Conservation (phyloP, 1,140 invertebrate species). For the Chironomus striatipennis region DNA sequence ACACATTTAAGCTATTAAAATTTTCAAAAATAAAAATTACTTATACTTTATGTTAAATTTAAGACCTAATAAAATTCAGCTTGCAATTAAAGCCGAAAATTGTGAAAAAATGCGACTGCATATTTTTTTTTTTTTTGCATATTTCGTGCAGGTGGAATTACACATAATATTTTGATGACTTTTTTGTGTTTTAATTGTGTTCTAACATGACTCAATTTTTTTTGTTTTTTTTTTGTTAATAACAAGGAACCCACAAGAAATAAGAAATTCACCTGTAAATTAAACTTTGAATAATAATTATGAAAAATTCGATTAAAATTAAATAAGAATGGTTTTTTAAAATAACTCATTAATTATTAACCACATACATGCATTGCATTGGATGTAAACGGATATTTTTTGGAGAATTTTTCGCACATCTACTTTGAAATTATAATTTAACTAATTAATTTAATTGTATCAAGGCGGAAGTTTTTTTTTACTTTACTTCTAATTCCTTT, state of each 20-base stretch:
- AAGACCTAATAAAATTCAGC: not conserved
- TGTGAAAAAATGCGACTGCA: not conserved
- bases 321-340: not conserved
- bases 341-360: constrained; percentile 10
- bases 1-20: not conserved
- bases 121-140: not conserved
- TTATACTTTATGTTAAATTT: not conserved
- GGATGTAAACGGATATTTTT: not conserved
- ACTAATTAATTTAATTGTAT: too few species aligned
- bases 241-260: too few species aligned
- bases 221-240: too few species aligned
- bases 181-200: not conserved
- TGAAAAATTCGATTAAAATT: too few species aligned
- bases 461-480: too few species aligned
- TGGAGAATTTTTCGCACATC: too few species aligned
- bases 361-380: not conserved
- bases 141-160: not conserved
- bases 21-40: not conserved
- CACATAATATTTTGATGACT: not conserved
- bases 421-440: too few species aligned
- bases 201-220: not conserved
- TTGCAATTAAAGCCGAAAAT: not conserved
- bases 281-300: too few species aligned
- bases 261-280: too few species aligned
- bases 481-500: too few species aligned